phyloP scores from a whole-genome alignment of 1,140 invertebrate genomes.

The Macrocentrus cingulum region DNA sequence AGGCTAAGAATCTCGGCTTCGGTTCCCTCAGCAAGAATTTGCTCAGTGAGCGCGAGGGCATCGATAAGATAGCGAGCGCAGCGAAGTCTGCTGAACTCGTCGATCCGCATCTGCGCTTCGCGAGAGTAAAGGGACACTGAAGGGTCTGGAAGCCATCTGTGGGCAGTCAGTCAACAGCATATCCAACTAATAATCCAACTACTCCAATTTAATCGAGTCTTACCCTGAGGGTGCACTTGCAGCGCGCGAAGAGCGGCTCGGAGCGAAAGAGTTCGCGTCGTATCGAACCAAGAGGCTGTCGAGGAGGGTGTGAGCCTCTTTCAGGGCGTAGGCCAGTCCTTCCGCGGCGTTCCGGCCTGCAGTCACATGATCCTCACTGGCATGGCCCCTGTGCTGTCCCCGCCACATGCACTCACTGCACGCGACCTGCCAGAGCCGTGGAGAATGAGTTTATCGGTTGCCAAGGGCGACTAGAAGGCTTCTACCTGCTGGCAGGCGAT shows the following conservation, averaged over 20 bases:
- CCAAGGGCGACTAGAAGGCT: no score
- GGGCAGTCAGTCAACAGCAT: no score
- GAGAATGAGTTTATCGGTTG: no score
- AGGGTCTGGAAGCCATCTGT: slow-evolving; percentile 1
- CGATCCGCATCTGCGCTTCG: slow-evolving; percentile 47
- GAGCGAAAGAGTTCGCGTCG: slow-evolving; percentile 35
- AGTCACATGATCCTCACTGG: slow-evolving; percentile 45
- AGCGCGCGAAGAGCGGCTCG: slow-evolving; percentile 12
- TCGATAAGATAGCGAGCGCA: slow-evolving; percentile 52
- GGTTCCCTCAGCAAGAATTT: slow-evolving; percentile 65
- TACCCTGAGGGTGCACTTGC: slow-evolving; percentile 10
- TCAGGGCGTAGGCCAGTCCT: slow-evolving; percentile 36
- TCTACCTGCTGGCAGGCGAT: slow-evolving; percentile 53
- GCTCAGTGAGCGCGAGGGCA: slow-evolving; percentile 65
- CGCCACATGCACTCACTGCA: slow-evolving; percentile 54
- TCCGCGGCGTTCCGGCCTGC: slow-evolving; percentile 41
- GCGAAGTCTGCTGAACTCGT: slow-evolving; percentile 46
- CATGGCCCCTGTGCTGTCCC: slow-evolving; percentile 48
- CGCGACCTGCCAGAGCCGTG: slow-evolving; percentile 40
- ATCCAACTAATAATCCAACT: no score
- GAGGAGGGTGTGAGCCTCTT: slow-evolving; percentile 40
- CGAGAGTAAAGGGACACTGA: slow-evolving; percentile 30
- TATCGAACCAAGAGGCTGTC: slow-evolving; percentile 44
- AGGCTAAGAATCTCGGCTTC: slow-evolving; percentile 71
- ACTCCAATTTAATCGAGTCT: no score